phyloP scores from a whole-genome alignment of 2,797 vertebrate species.

The Periparus ater region DNA sequence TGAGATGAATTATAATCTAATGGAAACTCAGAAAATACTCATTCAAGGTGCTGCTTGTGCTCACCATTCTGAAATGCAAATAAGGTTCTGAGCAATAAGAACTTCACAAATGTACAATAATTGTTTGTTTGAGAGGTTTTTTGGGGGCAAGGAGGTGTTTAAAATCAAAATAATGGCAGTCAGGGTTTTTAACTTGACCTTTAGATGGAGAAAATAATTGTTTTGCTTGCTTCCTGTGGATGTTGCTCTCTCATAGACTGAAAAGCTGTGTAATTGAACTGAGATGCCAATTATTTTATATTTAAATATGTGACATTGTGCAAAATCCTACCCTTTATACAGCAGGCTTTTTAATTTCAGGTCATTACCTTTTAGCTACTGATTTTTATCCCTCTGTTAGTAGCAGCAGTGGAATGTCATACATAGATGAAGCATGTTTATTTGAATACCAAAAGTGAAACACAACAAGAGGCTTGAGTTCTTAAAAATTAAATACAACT shows the following conservation, averaged over 20 bases:
- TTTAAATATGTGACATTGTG: background rate
- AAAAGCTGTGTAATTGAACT: conserved; percentile 2
- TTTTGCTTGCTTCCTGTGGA: background rate
- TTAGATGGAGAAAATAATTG: conserved; percentile 16
- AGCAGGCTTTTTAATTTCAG: background rate
- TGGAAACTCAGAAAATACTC: background rate
- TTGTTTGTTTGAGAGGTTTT: background rate
- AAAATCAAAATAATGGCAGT: background rate
- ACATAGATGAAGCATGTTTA: background rate
- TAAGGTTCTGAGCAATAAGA: background rate
- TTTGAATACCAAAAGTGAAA: background rate
- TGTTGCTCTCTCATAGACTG: background rate
- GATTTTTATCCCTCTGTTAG: background rate
- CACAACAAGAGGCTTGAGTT: background rate
- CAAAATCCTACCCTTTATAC: background rate
- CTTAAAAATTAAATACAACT: background rate
- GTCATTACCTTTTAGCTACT: background rate
- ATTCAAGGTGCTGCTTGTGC: background rate
- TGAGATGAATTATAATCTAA: background rate
- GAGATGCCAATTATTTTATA: conserved; percentile 33
- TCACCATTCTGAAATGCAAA: background rate
- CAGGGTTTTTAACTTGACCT: background rate
- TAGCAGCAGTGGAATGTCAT: background rate
- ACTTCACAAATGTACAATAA: background rate
- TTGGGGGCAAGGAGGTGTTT: background rate